These are phyloP conservation scores for Anguilla obscura DNA, from an alignment of 2,797 vertebrate species.

Conservation along the genomic window DNA sequence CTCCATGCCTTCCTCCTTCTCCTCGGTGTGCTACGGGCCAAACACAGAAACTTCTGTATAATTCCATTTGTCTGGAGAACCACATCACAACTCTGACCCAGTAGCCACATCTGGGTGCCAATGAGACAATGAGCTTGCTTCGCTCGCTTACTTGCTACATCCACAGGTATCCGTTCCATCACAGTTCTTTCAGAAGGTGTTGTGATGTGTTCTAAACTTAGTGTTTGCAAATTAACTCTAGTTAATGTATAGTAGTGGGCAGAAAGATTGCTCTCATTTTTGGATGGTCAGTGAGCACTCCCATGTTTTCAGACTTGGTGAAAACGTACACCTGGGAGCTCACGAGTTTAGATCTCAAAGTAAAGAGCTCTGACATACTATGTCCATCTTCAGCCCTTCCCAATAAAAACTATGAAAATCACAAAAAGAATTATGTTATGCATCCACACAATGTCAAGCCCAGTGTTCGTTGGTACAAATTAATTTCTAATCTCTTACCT, in stretches of 20 bases:
- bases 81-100: background rate
- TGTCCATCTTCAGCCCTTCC: constrained; percentile 12
- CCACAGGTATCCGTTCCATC: no score
- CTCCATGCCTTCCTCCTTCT: constrained; percentile 94
- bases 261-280: background rate
- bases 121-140: no score
- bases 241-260: no score
- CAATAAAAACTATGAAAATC: background rate
- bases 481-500: constrained; percentile 69
- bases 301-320: background rate
- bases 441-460: background rate
- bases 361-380: background rate
- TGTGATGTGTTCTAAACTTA: no score
- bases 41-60: background rate
- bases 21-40: constrained; percentile 78
- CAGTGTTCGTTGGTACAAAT: background rate
- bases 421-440: background rate
- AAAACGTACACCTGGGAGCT: background rate
- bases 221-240: no score
- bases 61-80: background rate
- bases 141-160: no score
- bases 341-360: background rate
- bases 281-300: background rate
- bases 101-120: no score
- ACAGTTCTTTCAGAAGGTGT: no score